Percentiles rank a stretch among this genome's conserved stretches.
Evolutionary conservation across 37 sponge, comb jelly and placozoan species (phyloP).

Genomic region (Mnemiopsis leidyi): DNA sequence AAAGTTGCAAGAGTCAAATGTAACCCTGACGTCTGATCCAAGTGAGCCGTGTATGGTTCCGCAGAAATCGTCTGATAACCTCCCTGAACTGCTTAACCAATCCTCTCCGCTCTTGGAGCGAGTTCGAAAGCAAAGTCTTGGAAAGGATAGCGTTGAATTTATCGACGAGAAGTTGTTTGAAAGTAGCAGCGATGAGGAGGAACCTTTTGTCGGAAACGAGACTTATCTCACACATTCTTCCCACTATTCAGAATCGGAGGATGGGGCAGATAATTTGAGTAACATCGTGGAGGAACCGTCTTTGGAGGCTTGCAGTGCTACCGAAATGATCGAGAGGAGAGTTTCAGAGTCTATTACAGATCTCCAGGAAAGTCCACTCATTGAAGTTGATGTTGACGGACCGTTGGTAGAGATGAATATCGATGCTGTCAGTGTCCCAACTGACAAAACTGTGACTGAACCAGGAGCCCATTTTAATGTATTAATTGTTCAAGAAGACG

Average conservation of each 20-base stretch:
- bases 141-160: slow-evolving; percentile 2
- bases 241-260: neutral
- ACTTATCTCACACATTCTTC: slow-evolving; percentile 40
- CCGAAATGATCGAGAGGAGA: neutral
- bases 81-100: neutral
- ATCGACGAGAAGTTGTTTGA: slow-evolving; percentile 46
- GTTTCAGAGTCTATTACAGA: neutral
- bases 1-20: neutral
- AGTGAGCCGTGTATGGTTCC: slow-evolving; percentile 22
- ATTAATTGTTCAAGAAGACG: neutral
- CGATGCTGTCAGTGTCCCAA: neutral
- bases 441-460: neutral
- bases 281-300: slow-evolving; percentile 54
- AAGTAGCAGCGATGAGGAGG: neutral
- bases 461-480: neutral
- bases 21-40: neutral
- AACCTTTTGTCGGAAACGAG: neutral
- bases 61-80: neutral
- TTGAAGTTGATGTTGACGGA: neutral
- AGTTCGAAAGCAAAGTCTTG: neutral
- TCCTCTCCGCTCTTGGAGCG: slow-evolving; percentile 12
- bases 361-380: neutral
- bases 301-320: neutral
- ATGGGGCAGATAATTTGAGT: slow-evolving; percentile 5
- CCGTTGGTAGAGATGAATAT: neutral